phyloP scores from a whole-genome alignment of 2,888 invertebrate genomes.

The Leucophora obtusa region DNA sequence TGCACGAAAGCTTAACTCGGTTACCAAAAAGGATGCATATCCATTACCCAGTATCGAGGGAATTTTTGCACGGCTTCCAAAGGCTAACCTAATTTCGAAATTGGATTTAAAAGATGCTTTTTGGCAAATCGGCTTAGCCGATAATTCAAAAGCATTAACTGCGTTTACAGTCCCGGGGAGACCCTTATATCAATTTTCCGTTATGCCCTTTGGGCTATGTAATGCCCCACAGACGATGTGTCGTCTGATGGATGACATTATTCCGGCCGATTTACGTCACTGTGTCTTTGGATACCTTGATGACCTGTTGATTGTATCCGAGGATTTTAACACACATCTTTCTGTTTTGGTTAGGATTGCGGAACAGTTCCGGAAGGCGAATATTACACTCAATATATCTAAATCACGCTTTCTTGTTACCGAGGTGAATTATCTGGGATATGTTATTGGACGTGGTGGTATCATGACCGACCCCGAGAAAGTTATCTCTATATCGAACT shows the following conservation, averaged over 20 bases:
- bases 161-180: constrained; percentile 56
- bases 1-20: constrained; percentile 11
- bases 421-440: constrained; percentile 53
- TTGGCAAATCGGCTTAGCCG: constrained; percentile 22
- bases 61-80: constrained; percentile 22
- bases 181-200: constrained; percentile 55
- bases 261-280: constrained; percentile 39
- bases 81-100: constrained; percentile 30
- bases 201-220: constrained; percentile 61
- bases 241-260: constrained; percentile 42
- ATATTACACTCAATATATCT: constrained; percentile 42
- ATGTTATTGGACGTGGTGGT: constrained; percentile 49
- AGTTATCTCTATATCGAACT: constrained; percentile 12
- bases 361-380: constrained; percentile 26
- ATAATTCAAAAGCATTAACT: neutral
- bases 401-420: constrained; percentile 46
- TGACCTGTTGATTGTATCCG: constrained; percentile 51
- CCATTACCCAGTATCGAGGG: constrained; percentile 19
- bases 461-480: constrained; percentile 42
- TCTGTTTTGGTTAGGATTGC: constrained; percentile 26
- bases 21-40: constrained; percentile 25
- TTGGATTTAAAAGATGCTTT: constrained; percentile 24
- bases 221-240: constrained; percentile 24
- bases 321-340: constrained; percentile 38
- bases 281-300: constrained; percentile 56